These are phyloP conservation scores for Eudemis profundana DNA, from an alignment of 2,888 invertebrate genomes.

Conservation along the genomic window DNA sequence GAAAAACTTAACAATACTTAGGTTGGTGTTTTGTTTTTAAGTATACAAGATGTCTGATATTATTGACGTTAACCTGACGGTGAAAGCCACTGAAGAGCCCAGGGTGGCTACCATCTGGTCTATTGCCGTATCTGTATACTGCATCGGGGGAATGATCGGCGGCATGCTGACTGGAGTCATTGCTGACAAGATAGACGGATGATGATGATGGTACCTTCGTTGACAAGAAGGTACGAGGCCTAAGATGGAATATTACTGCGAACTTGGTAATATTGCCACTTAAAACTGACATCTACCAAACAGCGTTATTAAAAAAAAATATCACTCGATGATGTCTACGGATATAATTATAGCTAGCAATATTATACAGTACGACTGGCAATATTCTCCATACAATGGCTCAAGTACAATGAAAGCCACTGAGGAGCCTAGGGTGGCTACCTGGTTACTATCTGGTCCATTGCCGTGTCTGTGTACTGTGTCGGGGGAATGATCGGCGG, in stretches of 20 bases:
- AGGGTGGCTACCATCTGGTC: constrained; percentile 89
- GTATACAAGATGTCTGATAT: no score
- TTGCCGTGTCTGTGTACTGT: constrained; percentile 92
- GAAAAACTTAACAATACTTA: no score
- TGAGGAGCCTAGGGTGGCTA: constrained; percentile 79
- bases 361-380: no score
- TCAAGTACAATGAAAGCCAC: constrained; percentile 58
- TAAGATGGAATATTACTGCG: no score
- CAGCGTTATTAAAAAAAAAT: no score
- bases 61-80: constrained; percentile 63
- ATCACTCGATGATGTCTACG: no score
- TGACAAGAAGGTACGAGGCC: no score
- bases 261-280: no score
- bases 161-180: constrained; percentile 89
- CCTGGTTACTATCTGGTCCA: constrained; percentile 91
- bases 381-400: background rate
- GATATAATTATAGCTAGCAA: no score
- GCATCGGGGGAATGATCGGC: constrained; percentile 95
- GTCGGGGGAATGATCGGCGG: constrained; percentile 96
- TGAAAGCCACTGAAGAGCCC: constrained; percentile 61
- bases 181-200: constrained; percentile 78
- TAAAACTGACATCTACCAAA: no score
- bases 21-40: no score
- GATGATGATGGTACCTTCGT: no score
- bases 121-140: constrained; percentile 91